These are phyloP conservation scores for Sericinus montela DNA, from an alignment of 2,888 invertebrate species.

Conservation along the genomic window DNA sequence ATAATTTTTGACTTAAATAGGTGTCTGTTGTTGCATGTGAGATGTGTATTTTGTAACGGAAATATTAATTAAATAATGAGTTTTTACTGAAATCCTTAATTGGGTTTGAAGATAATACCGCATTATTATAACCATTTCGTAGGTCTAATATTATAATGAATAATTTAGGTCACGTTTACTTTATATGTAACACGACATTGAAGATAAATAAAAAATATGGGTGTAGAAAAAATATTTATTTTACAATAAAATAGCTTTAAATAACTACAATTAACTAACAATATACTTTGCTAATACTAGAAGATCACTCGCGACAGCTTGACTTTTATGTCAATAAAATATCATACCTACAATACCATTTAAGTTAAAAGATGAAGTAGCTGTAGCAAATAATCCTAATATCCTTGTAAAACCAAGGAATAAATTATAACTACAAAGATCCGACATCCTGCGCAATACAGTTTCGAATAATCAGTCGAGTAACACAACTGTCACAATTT, in stretches of 20 bases:
- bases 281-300: slow-evolving; percentile 66
- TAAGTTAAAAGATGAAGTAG: slow-evolving; percentile 31
- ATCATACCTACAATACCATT: slow-evolving; percentile 52
- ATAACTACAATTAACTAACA: slow-evolving; percentile 59
- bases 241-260: slow-evolving; percentile 40
- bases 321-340: slow-evolving; percentile 50
- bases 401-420: slow-evolving; percentile 78
- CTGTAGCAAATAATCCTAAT: slow-evolving; percentile 44
- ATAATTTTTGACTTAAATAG: no score
- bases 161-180: no score
- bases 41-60: no score
- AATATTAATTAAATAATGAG: no score
- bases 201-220: no score
- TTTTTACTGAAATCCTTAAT: no score
- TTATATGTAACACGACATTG: no score
- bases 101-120: no score
- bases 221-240: slow-evolving; percentile 50
- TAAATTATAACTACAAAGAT: slow-evolving; percentile 64
- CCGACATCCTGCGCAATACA: slow-evolving; percentile 53
- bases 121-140: no score
- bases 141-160: no score
- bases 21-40: no score
- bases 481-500: slow-evolving; percentile 67
- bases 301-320: slow-evolving; percentile 68
- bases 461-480: slow-evolving; percentile 75